phyloP scores from a whole-genome alignment of 2,888 invertebrate species.

The Pristionchus maxplancki region DNA sequence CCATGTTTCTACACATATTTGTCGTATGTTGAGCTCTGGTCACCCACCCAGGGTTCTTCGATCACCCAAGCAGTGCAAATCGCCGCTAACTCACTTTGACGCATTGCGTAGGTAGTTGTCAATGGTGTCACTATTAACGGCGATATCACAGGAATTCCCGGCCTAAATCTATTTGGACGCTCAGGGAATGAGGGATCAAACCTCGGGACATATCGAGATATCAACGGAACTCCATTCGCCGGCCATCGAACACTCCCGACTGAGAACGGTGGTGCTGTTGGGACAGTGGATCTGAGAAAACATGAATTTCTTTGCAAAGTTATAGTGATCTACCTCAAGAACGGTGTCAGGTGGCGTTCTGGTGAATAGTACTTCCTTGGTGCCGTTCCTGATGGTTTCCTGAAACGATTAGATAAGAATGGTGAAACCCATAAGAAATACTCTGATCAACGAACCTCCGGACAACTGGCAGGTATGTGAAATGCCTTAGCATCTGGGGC shows the following conservation, averaged over 20 bases:
- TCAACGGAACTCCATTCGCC: background rate
- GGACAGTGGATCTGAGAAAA: background rate
- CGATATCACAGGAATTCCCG: conserved; percentile 8
- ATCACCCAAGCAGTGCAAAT: background rate
- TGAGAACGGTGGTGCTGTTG: background rate
- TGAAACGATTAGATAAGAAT: too few species aligned
- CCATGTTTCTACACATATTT: too few species aligned
- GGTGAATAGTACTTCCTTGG: background rate
- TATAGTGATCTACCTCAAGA: background rate
- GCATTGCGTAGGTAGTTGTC: conserved; percentile 23
- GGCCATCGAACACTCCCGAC: background rate
- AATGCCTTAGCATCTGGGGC: background rate
- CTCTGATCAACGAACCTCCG: conserved; percentile 2
- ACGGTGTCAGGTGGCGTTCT: conserved; percentile 36
- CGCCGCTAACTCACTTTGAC: conserved; percentile 4
- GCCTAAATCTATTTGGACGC: background rate
- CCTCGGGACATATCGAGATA: conserved; percentile 32
- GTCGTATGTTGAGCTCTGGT: too few species aligned
- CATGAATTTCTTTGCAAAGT: background rate
- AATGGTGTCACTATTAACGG: background rate
- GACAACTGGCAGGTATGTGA: background rate
- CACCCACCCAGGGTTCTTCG: too few species aligned
- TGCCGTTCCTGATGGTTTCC: background rate
- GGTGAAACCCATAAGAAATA: too few species aligned
- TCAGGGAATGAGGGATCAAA: background rate